phyloP scores from a whole-genome alignment of 37 sponge, comb jelly and placozoan genomes.

The Halichondria panicea region DNA sequence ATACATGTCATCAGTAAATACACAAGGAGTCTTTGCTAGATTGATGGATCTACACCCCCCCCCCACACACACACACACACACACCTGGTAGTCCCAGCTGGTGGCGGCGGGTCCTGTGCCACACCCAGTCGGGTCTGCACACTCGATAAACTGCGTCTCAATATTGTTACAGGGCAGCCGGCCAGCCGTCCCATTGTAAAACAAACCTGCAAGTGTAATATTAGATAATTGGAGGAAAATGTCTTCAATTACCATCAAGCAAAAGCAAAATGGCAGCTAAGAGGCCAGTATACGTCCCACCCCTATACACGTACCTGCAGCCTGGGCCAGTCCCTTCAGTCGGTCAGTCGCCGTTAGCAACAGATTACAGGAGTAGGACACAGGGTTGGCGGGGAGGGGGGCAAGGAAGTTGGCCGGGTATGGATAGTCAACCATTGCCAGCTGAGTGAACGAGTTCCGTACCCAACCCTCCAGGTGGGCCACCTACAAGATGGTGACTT shows the following conservation, averaged over 20 bases:
- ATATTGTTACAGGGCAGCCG: conserved; percentile 72
- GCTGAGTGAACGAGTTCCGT: conserved; percentile 67
- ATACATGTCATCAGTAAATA: no score
- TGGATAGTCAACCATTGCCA: conserved; percentile 98
- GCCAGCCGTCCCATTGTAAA: conserved; percentile 85
- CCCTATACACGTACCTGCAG: conserved; percentile 46
- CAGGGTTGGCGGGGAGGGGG: conserved; percentile 93
- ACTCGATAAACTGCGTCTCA: conserved; percentile 75
- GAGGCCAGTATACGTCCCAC: no score
- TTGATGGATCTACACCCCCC: no score
- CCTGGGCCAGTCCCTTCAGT: conserved; percentile 68
- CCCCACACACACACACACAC: neutral
- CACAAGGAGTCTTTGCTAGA: no score
- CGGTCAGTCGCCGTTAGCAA: conserved; percentile 30
- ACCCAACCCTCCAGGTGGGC: conserved; percentile 88
- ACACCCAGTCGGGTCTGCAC: conserved; percentile 90
- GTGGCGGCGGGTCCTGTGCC: conserved; percentile 63
- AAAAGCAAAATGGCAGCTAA: no score
- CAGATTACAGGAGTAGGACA: conserved; percentile 60
- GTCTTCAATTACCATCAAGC: no score
- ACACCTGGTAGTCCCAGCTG: conserved; percentile 85
- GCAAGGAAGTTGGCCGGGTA: conserved; percentile 93
- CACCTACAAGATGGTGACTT: conserved; percentile 64
- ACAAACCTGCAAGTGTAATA: conserved; percentile 72
- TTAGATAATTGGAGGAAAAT: no score